phyloP scores from a whole-genome alignment of 1,140 invertebrate species.

The Ceratosolen fusciceps region DNA sequence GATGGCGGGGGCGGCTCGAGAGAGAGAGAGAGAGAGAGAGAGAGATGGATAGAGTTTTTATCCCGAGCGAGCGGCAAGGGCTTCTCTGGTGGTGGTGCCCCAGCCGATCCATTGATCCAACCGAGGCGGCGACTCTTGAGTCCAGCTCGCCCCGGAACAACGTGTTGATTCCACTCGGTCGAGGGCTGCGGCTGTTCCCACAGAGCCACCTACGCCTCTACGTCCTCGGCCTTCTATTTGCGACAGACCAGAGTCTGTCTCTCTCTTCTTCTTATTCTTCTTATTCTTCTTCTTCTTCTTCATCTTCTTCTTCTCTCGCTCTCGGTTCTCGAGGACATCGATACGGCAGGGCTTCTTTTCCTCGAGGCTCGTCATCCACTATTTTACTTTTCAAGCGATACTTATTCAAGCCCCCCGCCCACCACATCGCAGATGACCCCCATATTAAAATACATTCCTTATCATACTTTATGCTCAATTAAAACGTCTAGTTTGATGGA shows the following conservation, averaged over 20 bases:
- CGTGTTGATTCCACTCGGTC: constrained; percentile 41
- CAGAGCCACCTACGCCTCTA: no score
- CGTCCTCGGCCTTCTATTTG: not conserved
- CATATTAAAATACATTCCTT: no score
- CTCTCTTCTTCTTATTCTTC: not conserved
- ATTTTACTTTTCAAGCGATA: no score
- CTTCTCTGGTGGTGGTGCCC: not conserved
- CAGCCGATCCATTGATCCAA: constrained; percentile 1
- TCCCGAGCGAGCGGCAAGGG: constrained; percentile 27
- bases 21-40: not conserved
- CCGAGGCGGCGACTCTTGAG: not conserved
- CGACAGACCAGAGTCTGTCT: not conserved
- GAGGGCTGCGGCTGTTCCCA: not conserved
- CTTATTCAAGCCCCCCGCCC: no score
- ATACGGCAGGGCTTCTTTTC: no score
- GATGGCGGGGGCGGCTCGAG: not conserved
- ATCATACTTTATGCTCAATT: no score
- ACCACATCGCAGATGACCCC: no score
- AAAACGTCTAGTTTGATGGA: no score
- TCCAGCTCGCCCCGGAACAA: constrained; percentile 14
- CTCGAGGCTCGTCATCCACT: no score
- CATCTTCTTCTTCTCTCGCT: not conserved
- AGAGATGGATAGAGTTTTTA: constrained; percentile 28
- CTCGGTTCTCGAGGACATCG: not conserved
- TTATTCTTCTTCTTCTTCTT: not conserved